Conservation (phyloP, 92 coral and sea anemone species). For the Zoanthus solanderi region DNA sequence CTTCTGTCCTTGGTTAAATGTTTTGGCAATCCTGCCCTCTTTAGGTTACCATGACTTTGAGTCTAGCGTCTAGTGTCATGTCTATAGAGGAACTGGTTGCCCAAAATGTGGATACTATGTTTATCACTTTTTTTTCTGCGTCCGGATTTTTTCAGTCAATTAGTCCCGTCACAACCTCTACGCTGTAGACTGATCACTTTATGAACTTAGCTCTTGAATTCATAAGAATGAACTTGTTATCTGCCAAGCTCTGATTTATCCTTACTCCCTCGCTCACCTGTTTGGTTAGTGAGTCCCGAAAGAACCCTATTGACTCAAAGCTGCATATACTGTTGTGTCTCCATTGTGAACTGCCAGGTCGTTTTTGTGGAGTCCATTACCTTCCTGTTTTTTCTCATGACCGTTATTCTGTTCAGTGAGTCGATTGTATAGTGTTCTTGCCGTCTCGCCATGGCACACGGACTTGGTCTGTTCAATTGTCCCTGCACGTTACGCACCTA, state of each 20-base stretch:
- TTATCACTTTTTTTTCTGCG: neutral
- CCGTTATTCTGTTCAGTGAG: neutral
- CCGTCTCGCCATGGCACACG: neutral
- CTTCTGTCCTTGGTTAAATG: neutral
- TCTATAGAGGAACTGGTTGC: neutral
- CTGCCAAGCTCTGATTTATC: neutral
- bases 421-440: neutral
- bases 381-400: slow-evolving; percentile 11
- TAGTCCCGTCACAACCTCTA: neutral
- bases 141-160: neutral
- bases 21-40: neutral
- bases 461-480: neutral
- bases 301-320: neutral
- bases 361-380: neutral
- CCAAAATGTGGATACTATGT: neutral
- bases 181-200: neutral
- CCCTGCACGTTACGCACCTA: neutral
- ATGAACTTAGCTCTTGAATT: neutral
- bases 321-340: neutral
- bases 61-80: neutral
- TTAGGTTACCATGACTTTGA: neutral
- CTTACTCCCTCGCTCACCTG: neutral
- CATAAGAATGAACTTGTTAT: neutral
- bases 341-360: neutral
- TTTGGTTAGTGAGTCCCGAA: neutral